Evolutionary conservation across 2,113 vertebrate species (phyloP).

Genomic region (Hypocryptadius cinnamomeus): DNA sequence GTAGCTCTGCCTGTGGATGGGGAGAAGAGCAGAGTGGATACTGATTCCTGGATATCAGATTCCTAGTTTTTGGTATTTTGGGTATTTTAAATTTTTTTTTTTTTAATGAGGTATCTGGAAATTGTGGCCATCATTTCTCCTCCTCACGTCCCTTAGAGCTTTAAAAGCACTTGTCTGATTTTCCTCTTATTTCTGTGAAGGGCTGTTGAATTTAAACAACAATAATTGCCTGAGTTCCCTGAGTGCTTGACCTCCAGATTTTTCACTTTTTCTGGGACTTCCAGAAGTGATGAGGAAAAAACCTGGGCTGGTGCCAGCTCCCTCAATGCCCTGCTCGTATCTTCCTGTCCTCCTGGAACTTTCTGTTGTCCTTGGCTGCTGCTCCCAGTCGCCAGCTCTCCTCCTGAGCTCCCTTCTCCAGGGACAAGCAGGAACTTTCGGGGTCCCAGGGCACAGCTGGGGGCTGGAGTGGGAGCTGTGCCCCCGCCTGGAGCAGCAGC

Average conservation of each 20-base stretch:
- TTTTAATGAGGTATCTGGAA: neutral
- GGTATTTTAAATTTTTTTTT: neutral
- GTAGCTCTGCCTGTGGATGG: neutral
- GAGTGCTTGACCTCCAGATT: neutral
- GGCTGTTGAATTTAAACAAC: neutral
- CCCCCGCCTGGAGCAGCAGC: neutral
- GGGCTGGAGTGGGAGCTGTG: neutral
- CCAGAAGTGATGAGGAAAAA: neutral
- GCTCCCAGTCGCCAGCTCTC: neutral
- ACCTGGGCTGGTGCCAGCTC: neutral
- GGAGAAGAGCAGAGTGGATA: neutral
- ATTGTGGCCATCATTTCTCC: neutral
- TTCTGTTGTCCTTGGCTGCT: neutral
- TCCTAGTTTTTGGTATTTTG: neutral
- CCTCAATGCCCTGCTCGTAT: accelerated
- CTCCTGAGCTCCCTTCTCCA: neutral
- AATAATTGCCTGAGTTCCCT: neutral
- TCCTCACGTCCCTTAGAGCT: neutral
- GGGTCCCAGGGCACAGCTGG: neutral
- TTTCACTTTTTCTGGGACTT: neutral
- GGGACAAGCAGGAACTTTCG: neutral
- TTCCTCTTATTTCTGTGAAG: neutral
- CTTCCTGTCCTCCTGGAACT: neutral
- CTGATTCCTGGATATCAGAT: neutral
- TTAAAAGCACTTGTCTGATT: neutral